Evolutionary conservation across 92 coral and sea anemone genomes (phyloP).

Genomic region (Porites divaricata): DNA sequence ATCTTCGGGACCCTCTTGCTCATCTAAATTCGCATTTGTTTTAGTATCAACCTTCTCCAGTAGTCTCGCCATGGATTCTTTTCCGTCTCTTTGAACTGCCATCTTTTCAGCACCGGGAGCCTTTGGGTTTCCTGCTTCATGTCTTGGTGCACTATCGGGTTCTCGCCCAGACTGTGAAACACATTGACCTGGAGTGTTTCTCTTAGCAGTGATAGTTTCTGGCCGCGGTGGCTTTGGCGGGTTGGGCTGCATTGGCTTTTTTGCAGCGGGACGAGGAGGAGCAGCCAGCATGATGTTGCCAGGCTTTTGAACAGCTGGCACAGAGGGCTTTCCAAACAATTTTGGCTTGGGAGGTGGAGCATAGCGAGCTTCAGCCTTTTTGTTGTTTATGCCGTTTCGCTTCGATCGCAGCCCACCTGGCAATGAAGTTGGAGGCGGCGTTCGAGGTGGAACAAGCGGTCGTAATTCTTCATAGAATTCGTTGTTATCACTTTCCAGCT

Average conservation of each 20-base stretch:
- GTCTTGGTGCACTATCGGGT: not conserved
- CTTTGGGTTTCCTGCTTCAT: not conserved
- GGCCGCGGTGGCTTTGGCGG: not conserved
- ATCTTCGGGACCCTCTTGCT: not conserved
- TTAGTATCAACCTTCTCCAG: not conserved
- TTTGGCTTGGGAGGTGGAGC: constrained; percentile 1
- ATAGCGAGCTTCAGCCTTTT: not conserved
- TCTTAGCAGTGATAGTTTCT: not conserved
- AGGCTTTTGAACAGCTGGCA: not conserved
- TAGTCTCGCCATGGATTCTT: not conserved
- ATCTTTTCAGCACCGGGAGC: not conserved
- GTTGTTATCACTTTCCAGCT: not conserved
- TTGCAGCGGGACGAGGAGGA: not conserved
- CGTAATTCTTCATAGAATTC: not conserved
- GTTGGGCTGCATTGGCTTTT: not conserved
- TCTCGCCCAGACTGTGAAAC: not conserved
- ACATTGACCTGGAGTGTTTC: not conserved
- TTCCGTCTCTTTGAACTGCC: not conserved
- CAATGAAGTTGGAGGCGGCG: not conserved
- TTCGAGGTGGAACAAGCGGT: constrained; percentile 30
- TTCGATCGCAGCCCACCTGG: not conserved
- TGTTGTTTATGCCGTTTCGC: not conserved
- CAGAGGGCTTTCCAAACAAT: not conserved
- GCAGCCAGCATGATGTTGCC: not conserved
- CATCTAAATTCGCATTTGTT: not conserved